Base-by-base conservation (phyloP, 2,113 vertebrate genomes). In the Poeciliopsis occidentalis region DNA sequence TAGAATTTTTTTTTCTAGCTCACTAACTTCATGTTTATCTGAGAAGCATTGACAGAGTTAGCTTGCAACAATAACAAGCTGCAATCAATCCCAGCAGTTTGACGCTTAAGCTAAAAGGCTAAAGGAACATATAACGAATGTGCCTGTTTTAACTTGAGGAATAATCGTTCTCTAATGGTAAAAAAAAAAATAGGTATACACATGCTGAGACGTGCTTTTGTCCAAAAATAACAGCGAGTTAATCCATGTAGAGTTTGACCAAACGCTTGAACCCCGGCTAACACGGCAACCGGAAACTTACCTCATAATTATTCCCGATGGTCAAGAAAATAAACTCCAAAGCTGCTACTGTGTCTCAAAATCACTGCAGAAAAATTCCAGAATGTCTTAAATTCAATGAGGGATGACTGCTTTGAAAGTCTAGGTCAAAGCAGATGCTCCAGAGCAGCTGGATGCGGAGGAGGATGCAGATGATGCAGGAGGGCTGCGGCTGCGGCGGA, bases 101-200 rank as follows among this genome's bases (percentile, higher is more conserved):
- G 17, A 47, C 6, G 69, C 34, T 69, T 8, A 31, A 8, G 1
- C 1, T 0, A 34, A 4, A 19, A 47, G 17, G 39, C 27, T 57
- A 19, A 30, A 37, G 1, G 7, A 10, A 89, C 96, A 89, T 89
- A 96, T 12, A 37, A 37, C 95, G 34, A 80, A 90, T 88, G 24
- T 91, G 82, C 78, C 94, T 91, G 75, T 94, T 97, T 93, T 95
- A 97, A 91, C 76, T 94, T 67, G 95, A 91, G 39, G 90, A 94
- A 79, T 95, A 93, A 80, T 96, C 95, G 57, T 97, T 95, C 7
- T 95, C 95, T 63, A 96, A 82, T 78, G 96, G 95, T 89, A 97
- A 83, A 62, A 29, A 95, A n/a, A 94, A 84, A 96, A 95, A 27
- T 27, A 77, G 95, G 94, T 81, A 96, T 96, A 47, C 94, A 96